Base-by-base conservation (phyloP, 2,888 invertebrate genomes). In the Chloroclystis v-ata region DNA sequence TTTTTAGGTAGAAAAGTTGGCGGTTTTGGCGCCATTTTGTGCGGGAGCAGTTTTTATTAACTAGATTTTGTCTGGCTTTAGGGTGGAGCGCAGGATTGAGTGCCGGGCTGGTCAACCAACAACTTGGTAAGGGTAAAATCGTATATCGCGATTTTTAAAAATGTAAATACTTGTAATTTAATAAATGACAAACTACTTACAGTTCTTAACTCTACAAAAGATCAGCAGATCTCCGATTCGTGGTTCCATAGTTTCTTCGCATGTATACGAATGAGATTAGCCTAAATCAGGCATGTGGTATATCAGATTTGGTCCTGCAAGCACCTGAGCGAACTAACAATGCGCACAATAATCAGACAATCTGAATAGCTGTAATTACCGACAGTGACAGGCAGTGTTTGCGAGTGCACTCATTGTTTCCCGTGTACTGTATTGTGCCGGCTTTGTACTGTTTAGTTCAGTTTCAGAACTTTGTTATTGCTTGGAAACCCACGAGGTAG, bases 351-450 rank as follows among this genome's bases (percentile, higher is more conserved):
- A 82, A 82, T 82, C 82, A 79, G 80, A 71, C 77, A 77, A 78
- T 78, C 78, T 81, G 78, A 83, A 82, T 79, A 75, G 77, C 72
- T 71, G 72, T 85, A 84, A 85, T 85, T 84, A 84, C 75, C 84
- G 84, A 80, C 79, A 78, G 76, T 82, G 83, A 81, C 82, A 78
- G 60, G 44, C 74, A 64, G 60, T 72, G 77, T 78, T 75, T 75
- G 73, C 69, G 67, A 65, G 44, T 76, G 77, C 72, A 67, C 65
- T 70, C 75, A 82, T 82, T 82, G 82, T 82, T 68, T 71, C 61
- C 54, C 55, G 63, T 65, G 69, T 69, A 80, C 80, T 82, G 80
- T 82, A 63, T n/a, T n/a, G n/a, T n/a, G n/a, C n/a, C 56, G 54
- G 78, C 79, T 80, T 82, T 78, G 78, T 75, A 67, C 66, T 69